A percentile compares a stretch with the other conserved stretches of the same genome.
These are phyloP conservation scores for Synanthedon myopaeformis DNA, from an alignment of 2,888 invertebrate genomes.

Conservation along the genomic window DNA sequence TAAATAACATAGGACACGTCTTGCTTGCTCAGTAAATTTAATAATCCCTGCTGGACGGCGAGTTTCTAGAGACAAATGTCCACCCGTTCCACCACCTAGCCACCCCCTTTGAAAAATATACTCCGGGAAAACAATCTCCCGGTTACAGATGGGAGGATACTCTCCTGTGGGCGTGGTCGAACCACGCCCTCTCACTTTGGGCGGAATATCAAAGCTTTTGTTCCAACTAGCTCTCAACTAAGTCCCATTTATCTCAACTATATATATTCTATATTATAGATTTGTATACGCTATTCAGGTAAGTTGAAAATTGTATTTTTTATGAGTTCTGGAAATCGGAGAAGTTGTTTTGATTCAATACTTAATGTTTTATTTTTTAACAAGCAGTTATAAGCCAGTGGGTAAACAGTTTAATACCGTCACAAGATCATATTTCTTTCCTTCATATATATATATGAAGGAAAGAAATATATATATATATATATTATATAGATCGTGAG, in stretches of 20 bases:
- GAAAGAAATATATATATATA: too few species aligned
- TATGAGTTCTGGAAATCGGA: background rate
- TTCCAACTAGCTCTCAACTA: background rate
- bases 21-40: constrained; percentile 45
- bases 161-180: constrained; percentile 1
- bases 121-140: constrained; percentile 16
- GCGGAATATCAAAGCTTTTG: constrained; percentile 6
- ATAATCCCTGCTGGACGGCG: constrained; percentile 38
- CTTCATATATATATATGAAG: too few species aligned
- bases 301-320: background rate
- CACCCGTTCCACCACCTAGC: constrained; percentile 15
- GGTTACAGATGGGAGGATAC: constrained; percentile 3
- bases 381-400: too few species aligned
- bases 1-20: constrained; percentile 13
- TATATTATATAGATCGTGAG: too few species aligned
- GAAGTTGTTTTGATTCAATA: background rate
- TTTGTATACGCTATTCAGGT: background rate
- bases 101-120: constrained; percentile 35
- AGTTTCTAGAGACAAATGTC: constrained; percentile 40
- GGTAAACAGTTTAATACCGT: too few species aligned
- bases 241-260: background rate
- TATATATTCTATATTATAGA: background rate
- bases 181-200: constrained; percentile 10
- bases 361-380: too few species aligned
- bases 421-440: too few species aligned